phyloP scores from a whole-genome alignment of 2,113 vertebrate species.

The Callocephalon fimbriatum region DNA sequence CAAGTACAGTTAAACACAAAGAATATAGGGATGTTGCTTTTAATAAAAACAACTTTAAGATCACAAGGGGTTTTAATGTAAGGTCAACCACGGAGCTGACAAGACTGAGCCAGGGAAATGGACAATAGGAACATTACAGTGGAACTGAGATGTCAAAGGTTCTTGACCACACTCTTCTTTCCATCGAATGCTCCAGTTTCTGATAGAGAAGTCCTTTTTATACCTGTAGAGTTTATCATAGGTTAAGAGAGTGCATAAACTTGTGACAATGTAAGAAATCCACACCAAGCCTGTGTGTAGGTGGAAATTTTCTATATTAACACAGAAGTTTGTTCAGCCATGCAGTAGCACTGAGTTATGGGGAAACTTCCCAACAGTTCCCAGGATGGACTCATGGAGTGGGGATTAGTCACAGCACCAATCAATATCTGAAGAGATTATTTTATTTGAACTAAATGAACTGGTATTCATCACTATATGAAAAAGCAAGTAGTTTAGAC shows the following conservation, averaged over 20 bases:
- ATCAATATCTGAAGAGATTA: slow-evolving; percentile 44
- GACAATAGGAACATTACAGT: neutral
- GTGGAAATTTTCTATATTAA: neutral
- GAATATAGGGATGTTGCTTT: neutral
- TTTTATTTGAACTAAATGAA: slow-evolving; percentile 60
- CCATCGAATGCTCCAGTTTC: neutral
- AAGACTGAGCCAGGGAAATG: neutral
- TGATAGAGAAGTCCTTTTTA: neutral
- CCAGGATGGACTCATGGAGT: neutral
- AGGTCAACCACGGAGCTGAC: neutral
- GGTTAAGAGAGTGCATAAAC: neutral
- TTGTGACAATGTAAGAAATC: neutral
- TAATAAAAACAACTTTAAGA: neutral
- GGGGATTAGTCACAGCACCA: slow-evolving; percentile 21
- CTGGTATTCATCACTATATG: slow-evolving; percentile 46
- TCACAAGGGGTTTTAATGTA: neutral
- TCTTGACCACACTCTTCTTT: neutral
- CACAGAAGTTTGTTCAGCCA: neutral
- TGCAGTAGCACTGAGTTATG: neutral
- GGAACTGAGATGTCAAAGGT: neutral
- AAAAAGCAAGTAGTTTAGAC: slow-evolving; percentile 44
- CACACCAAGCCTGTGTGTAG: neutral
- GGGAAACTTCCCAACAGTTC: neutral
- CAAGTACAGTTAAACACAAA: neutral
- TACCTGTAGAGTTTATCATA: neutral